Base-by-base conservation (phyloP, 1,140 invertebrate genomes). In the Drosophila tropicalis region DNA sequence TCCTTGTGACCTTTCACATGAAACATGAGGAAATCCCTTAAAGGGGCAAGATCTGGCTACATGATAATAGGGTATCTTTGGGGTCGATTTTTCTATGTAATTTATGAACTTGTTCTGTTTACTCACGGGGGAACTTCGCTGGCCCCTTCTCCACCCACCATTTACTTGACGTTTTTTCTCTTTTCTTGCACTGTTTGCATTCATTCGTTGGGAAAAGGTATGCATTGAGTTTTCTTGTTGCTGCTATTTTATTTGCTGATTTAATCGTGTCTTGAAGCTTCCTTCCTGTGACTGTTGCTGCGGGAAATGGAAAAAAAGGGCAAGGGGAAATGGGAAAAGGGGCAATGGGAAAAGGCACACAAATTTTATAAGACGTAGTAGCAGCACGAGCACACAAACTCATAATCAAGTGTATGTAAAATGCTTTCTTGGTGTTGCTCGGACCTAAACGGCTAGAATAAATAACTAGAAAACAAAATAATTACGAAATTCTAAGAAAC, bases 261-360 rank as follows among this genome's bases (percentile, higher is more conserved):
- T 86, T 86, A 86, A 86, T 86, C 83, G 83, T 75, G 84, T 86
- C 83, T 86, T 86, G 83, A 87, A 83, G 83, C 83, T 86, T 86
- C 83, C 83, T 86, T 86, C 83, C 83, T 87, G 83, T 61, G 79
- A 87, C 76, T 72, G 72, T 72, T 87, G 81, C 76, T 78, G 68
- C 67, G 32, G 60, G 56, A 34, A 39, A 55, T 41, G 17, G 51
- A 5, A n/a, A 3, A 34, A 39, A 5, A 34, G 51, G 47, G 63
- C 5, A 12, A 22, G 32, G 39, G 44, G 54, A n/a, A n/a, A 39
- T 19, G 17, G 40, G 13, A 56, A 25, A 57, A 19, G 51, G 6
- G 63, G 44, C 34, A 69, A 51, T 39, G 36, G 36, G 0, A 39
- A 22, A 51, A 51, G 44, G 17, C 44, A 51, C 29, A 51, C 44